phyloP scores from a whole-genome alignment of 2,888 invertebrate species.

The Drosophila mimetica region DNA sequence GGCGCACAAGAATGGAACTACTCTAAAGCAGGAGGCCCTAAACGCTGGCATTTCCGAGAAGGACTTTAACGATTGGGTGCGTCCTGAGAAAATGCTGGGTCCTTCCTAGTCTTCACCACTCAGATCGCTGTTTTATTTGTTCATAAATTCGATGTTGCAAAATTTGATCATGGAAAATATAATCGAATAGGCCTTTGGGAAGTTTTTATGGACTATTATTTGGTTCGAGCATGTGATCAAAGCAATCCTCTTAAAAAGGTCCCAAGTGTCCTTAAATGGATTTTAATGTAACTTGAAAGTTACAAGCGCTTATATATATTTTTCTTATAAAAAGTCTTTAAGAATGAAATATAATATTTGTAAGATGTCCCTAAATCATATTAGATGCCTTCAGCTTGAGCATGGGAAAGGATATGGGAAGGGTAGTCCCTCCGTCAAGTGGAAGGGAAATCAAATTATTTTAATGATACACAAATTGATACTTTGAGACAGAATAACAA shows the following conservation, averaged over 20 bases:
- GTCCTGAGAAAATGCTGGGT: constrained; percentile 6
- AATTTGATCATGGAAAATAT: not conserved
- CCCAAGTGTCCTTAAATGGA: too few relatives aligned
- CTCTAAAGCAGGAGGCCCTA: constrained; percentile 2
- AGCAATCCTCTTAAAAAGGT: not conserved
- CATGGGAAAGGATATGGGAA: constrained; percentile 1
- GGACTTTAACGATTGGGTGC: constrained; percentile 9
- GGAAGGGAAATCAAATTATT: constrained; percentile 80
- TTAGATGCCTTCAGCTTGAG: constrained; percentile 25
- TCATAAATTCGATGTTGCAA: not conserved
- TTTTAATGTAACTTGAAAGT: too few relatives aligned
- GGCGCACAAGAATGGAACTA: constrained; percentile 6
- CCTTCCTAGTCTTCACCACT: not conserved
- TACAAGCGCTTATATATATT: too few relatives aligned
- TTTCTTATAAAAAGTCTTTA: too few relatives aligned
- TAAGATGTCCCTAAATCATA: constrained; percentile 1
- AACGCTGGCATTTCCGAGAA: not conserved
- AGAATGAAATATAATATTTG: not conserved
- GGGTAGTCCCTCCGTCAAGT: constrained; percentile 58
- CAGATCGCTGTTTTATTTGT: not conserved
- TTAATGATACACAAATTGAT: constrained; percentile 82
- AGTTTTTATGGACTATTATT: too few relatives aligned
- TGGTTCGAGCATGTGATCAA: not conserved
- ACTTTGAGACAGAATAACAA: constrained; percentile 80
- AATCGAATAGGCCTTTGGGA: not conserved